Evolutionary conservation across 2,888 invertebrate genomes (phyloP), one percentile per base, ranked within the genome.

Genomic region (Agelastica alni): DNA sequence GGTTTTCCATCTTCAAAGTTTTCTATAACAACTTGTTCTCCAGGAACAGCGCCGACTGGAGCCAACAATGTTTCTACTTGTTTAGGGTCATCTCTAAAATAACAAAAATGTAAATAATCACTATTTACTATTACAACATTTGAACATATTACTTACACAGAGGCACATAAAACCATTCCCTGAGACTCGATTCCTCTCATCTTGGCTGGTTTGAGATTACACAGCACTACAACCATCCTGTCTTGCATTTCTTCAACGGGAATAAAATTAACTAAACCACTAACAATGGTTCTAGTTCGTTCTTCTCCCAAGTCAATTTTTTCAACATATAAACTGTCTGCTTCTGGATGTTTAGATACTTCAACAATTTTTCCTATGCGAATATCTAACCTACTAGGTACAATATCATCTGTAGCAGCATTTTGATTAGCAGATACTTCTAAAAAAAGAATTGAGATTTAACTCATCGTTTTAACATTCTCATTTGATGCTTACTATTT

Each of bases 151-250:
- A 63, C 65, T 78, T 73, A 86, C 86, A 83, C 78, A 36, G 93
- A 93, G 10, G 94, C 93, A 80, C 95, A 96, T 41, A 96, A 80
- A 28, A 96, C 91, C 95, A 96, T 96, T 58, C 94, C 96, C 73
- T 89, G 87, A 0, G 96, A 96, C 65, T 90, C 86, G 18, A 96
- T 80, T 43, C 96, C 96, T 61, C 96, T 83, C 88, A 98, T 92
- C 81, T 96, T 98, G 9, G 94, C 95, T 28, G 98, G 88, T 79
- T 99, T 99, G 43, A 99, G 82, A 77, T 99, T 99, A 67, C 96
- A 96, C 43, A 99, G 79, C 2, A 98, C 92, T 3, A 98, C 89
- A 3, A 96, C 97, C 77, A 91, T 80, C 54, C 94, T 84, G 69
- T 94, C 84, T 70, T 89, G 83, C 88, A 98, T 91, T 77, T 96